Conservation (phyloP, 2,113 vertebrate genomes). For the Paralichthys olivaceus region DNA sequence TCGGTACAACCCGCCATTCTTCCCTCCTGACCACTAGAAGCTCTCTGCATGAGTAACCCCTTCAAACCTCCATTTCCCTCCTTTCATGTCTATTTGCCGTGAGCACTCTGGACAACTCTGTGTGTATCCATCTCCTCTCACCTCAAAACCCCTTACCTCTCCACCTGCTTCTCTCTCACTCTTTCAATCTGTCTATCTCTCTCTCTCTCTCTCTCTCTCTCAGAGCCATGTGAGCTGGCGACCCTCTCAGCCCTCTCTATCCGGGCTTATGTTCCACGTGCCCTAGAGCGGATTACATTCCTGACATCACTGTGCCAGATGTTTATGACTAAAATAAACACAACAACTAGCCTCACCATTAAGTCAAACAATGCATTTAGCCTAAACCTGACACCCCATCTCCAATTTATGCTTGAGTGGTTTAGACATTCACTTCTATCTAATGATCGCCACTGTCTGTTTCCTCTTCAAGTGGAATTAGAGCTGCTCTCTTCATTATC, state of each 20-base stretch:
- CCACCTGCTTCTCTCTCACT: slow-evolving; percentile 23
- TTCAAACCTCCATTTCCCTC: slow-evolving; percentile 32
- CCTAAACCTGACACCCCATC: background rate
- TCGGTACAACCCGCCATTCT: slow-evolving; percentile 44
- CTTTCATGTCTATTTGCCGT: slow-evolving; percentile 51
- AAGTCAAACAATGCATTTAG: slow-evolving; percentile 41
- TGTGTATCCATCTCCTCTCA: slow-evolving; percentile 17
- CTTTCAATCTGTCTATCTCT: slow-evolving; percentile 15
- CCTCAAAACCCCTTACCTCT: slow-evolving; percentile 14
- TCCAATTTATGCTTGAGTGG: background rate
- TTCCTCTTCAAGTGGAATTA: slow-evolving; percentile 16
- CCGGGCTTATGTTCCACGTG: slow-evolving; percentile 77
- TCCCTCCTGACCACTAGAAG: slow-evolving; percentile 52
- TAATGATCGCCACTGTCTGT: slow-evolving; percentile 20
- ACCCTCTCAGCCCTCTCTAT: slow-evolving; percentile 70
- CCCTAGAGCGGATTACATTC: slow-evolving; percentile 78
- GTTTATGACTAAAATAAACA: slow-evolving; percentile 77
- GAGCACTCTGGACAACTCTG: slow-evolving; percentile 25
- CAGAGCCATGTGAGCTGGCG: slow-evolving; percentile 62
- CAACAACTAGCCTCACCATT: slow-evolving; percentile 32
- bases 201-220: slow-evolving; percentile 13
- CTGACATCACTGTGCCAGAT: slow-evolving; percentile 81
- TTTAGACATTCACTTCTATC: background rate
- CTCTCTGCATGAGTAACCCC: slow-evolving; percentile 53
- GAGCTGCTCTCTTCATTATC: slow-evolving; percentile 34